These are phyloP conservation scores for Rynchops niger DNA, from an alignment of 2,113 vertebrate species.

Conservation along the genomic window DNA sequence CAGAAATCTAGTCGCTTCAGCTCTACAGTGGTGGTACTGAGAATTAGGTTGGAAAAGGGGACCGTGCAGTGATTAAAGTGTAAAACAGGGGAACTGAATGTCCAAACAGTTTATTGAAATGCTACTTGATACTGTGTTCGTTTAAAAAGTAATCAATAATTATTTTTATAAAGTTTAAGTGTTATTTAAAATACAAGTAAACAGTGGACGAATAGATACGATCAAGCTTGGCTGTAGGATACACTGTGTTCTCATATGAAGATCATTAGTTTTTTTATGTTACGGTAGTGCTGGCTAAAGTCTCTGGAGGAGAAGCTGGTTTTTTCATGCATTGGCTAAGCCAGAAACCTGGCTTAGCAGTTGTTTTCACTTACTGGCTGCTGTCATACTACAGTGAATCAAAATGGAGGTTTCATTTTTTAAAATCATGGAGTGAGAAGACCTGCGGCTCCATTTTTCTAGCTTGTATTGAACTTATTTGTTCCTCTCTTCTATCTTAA, in stretches of 20 bases:
- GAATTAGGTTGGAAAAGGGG: background rate
- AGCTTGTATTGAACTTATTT: background rate
- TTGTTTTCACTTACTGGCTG: slow-evolving; percentile 16
- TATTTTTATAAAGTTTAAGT: slow-evolving; percentile 24
- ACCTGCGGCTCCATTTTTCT: background rate
- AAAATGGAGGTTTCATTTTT: background rate
- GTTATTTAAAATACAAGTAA: slow-evolving; percentile 12
- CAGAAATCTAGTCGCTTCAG: background rate
- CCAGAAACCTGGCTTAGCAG: background rate
- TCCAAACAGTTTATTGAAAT: slow-evolving; percentile 6
- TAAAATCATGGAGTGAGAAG: background rate
- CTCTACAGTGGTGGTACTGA: background rate
- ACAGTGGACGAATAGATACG: background rate
- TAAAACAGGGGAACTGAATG: background rate
- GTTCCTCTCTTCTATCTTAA: background rate
- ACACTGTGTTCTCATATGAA: background rate
- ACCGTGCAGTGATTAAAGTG: background rate
- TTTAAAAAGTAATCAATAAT: slow-evolving; percentile 31
- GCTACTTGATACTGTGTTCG: background rate
- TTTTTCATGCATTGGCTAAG: background rate
- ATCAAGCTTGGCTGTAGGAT: background rate
- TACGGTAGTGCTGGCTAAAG: background rate
- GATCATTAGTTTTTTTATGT: background rate
- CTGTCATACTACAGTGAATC: background rate
- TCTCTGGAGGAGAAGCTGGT: background rate